Evolutionary conservation across 2,888 invertebrate genomes (phyloP).

Genomic region (Amphipoea lucens): DNA sequence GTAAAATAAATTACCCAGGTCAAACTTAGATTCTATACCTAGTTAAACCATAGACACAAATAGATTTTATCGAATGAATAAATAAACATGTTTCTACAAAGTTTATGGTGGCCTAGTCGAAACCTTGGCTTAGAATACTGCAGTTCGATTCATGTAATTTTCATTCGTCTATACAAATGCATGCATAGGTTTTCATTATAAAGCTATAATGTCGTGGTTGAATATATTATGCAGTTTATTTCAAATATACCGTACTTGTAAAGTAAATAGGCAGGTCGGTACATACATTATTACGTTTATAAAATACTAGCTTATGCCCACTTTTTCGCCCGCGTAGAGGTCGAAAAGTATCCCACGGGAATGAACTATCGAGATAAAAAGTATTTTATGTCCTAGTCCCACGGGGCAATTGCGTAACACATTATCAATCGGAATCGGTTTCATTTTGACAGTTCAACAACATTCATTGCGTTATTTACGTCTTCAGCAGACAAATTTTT

Average conservation of each 20-base stretch:
- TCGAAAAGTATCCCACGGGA: no score
- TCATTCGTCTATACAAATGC: constrained; percentile 38
- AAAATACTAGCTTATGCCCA: neutral
- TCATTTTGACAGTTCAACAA: no score
- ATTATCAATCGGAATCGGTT: no score
- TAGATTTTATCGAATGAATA: constrained; percentile 22
- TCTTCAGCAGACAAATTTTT: no score
- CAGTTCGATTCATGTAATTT: constrained; percentile 42
- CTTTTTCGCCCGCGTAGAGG: no score
- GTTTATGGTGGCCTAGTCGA: constrained; percentile 27
- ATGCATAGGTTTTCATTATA: constrained; percentile 30
- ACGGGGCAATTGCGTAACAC: no score
- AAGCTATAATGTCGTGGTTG: constrained; percentile 19
- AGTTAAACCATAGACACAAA: neutral
- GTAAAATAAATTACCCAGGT: neutral
- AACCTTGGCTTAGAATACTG: constrained; percentile 42
- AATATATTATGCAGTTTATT: constrained; percentile 23
- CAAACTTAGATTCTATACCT: neutral
- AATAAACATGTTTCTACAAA: constrained; percentile 14
- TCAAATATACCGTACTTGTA: constrained; percentile 10
- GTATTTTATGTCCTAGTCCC: no score
- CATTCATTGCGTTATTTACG: no score
- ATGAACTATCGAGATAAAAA: no score
- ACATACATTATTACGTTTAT: neutral
- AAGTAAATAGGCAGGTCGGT: neutral